A percentile compares a stretch with the other conserved stretches of the same genome.
Conservation (phyloP, 2,113 vertebrate genomes). For the Condylura cristata region DNA sequence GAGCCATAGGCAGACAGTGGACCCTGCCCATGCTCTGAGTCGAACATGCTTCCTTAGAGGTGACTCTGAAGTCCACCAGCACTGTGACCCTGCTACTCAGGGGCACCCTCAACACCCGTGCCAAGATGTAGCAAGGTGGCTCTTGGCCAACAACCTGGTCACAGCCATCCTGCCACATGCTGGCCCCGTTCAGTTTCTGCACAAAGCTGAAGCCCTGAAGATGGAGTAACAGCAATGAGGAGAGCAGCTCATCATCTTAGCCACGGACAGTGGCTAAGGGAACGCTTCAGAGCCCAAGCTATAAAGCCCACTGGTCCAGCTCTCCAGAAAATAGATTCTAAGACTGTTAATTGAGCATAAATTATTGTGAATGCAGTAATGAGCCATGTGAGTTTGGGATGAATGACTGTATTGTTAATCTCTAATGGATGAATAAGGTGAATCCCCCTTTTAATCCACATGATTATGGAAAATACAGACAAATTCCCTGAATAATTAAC, state of each 20-base stretch:
- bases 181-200: constrained; percentile 32
- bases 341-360: constrained; percentile 73
- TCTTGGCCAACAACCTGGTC: background rate
- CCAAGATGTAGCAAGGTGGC: background rate
- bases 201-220: constrained; percentile 46
- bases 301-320: constrained; percentile 66
- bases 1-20: background rate
- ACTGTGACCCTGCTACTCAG: background rate
- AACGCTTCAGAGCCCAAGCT: constrained; percentile 38
- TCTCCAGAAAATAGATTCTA: constrained; percentile 70
- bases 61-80: background rate
- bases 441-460: background rate
- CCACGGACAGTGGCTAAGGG: constrained; percentile 47
- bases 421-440: constrained; percentile 32
- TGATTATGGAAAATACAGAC: background rate
- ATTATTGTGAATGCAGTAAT: constrained; percentile 64
- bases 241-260: background rate
- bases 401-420: constrained; percentile 51
- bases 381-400: constrained; percentile 55
- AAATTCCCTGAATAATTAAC: background rate
- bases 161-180: background rate
- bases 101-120: constrained; percentile 39
- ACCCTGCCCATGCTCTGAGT: background rate
- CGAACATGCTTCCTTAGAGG: background rate
- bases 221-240: constrained; percentile 50